phyloP scores from a whole-genome alignment of 2,888 invertebrate species.

The Limnephilus auricula region DNA sequence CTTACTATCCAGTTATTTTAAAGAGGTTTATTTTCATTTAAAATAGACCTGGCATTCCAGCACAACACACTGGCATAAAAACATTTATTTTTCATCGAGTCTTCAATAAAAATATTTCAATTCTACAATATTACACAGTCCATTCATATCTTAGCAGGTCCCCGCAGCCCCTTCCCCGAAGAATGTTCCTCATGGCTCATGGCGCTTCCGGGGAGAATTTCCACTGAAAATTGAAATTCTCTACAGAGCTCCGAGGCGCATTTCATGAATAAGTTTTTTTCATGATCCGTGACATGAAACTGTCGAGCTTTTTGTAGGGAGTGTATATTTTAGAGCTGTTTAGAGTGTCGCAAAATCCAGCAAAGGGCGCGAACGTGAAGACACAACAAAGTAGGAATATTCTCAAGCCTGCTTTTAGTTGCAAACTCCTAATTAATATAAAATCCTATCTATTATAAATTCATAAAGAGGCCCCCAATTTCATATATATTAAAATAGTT shows the following conservation, averaged over 20 bases:
- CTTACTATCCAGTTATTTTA: background rate
- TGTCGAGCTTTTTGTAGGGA: background rate
- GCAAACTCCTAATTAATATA: no score
- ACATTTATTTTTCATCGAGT: background rate
- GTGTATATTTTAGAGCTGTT: background rate
- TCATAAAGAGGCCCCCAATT: no score
- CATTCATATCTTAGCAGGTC: background rate
- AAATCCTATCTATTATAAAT: no score
- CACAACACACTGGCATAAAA: background rate
- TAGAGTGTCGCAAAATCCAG: background rate
- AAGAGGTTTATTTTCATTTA: background rate
- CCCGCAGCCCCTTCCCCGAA: background rate
- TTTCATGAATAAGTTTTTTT: background rate
- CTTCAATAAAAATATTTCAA: background rate
- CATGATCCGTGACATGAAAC: background rate
- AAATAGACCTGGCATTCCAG: background rate
- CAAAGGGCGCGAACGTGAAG: background rate
- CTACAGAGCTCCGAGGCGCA: background rate
- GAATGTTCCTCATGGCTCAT: background rate
- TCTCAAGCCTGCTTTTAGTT: background rate
- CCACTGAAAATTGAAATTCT: slow-evolving; percentile 5
- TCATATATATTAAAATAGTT: no score
- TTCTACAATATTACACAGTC: background rate
- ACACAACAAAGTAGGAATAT: background rate
- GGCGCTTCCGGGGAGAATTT: background rate